phyloP scores from a whole-genome alignment of 37 sponge, comb jelly and placozoan species.

The Beroe ovata region DNA sequence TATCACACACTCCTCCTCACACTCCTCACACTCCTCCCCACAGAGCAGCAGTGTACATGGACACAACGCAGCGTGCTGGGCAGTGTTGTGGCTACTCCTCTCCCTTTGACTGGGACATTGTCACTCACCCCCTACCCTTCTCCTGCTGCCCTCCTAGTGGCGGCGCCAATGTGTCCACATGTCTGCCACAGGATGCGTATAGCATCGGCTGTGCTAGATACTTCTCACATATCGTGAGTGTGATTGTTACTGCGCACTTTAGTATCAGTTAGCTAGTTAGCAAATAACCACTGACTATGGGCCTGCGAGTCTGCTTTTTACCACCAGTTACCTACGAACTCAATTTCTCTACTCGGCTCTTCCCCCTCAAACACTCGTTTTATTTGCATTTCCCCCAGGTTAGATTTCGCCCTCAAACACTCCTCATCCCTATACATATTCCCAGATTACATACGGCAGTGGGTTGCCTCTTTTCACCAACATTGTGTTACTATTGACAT shows the following conservation, averaged over 20 bases:
- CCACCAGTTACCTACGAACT: too few relatives aligned
- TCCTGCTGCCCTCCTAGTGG: slow-evolving; percentile 3
- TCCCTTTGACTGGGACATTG: neutral
- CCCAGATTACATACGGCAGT: slow-evolving; percentile 1
- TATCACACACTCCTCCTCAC: too few relatives aligned
- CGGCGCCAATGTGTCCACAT: neutral
- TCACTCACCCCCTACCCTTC: neutral
- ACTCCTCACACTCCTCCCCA: too few relatives aligned
- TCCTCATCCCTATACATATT: too few relatives aligned
- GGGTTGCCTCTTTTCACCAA: neutral
- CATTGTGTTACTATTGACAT: neutral
- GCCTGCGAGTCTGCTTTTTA: too few relatives aligned
- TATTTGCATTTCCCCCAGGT: too few relatives aligned
- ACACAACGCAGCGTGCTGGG: slow-evolving; percentile 5
- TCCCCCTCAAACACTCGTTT: too few relatives aligned
- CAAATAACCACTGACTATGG: too few relatives aligned
- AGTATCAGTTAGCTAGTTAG: too few relatives aligned
- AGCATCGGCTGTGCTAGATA: neutral
- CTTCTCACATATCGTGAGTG: slow-evolving; percentile 46
- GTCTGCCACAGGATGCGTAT: neutral
- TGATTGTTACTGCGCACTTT: too few relatives aligned
- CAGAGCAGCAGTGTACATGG: slow-evolving; percentile 7
- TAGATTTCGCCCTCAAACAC: too few relatives aligned
- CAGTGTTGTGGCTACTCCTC: slow-evolving; percentile 32
- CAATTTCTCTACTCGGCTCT: too few relatives aligned